These are phyloP conservation scores for Drosophila silvestris DNA, from an alignment of 2,888 invertebrate species.

Conservation along the genomic window DNA sequence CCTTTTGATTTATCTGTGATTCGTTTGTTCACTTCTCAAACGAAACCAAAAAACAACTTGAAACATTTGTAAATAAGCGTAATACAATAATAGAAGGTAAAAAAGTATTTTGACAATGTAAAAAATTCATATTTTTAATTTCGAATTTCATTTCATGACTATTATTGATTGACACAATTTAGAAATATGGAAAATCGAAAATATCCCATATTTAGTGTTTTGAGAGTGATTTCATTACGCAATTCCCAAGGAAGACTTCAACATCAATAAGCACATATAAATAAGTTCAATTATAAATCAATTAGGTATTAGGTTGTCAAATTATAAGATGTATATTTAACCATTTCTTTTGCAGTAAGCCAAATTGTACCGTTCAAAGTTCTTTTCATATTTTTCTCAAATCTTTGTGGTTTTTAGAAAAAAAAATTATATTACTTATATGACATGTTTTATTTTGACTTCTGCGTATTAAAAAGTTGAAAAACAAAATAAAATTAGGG, in stretches of 20 bases:
- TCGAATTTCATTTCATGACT: not conserved
- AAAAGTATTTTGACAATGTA: not conserved
- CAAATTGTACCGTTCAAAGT: not conserved
- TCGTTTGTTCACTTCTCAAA: not conserved
- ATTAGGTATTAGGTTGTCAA: not conserved
- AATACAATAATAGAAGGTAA: no score
- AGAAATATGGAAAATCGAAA: not conserved
- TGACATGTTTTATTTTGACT: no score
- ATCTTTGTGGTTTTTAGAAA: not conserved
- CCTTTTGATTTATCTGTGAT: conserved; percentile 1
- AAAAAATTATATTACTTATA: not conserved
- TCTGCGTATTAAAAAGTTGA: no score
- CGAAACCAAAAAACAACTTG: not conserved
- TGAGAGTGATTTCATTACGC: not conserved
- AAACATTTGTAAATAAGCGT: not conserved
- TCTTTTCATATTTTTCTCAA: not conserved
- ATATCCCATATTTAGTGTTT: not conserved
- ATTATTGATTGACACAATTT: no score
- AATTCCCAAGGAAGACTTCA: not conserved
- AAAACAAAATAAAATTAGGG: no score
- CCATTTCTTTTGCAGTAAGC: not conserved
- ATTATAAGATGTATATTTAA: not conserved
- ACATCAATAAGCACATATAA: not conserved
- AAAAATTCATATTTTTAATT: not conserved
- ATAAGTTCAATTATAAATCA: not conserved